Evolutionary conservation across 2,888 invertebrate species (phyloP).

Genomic region (Eretmocerus hayati): DNA sequence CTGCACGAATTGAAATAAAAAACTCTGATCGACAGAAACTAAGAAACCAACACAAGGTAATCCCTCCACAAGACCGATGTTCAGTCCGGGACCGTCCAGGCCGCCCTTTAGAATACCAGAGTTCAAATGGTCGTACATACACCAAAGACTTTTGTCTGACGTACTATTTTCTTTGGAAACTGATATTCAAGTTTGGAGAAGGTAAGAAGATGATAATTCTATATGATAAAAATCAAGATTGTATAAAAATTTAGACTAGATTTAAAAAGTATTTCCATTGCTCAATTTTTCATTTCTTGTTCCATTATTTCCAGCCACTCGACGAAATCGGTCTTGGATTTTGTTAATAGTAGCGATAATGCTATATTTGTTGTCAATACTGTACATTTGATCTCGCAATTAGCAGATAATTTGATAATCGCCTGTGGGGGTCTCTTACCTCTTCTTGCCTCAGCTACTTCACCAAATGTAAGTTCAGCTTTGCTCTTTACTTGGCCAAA

Average conservation of each 20-base stretch:
- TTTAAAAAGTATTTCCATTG: no score
- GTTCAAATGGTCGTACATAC: slow-evolving; percentile 99
- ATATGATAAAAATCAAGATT: neutral
- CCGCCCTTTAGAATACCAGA: slow-evolving; percentile 98
- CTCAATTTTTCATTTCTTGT: no score
- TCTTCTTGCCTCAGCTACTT: slow-evolving; percentile 93
- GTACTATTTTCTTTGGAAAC: slow-evolving; percentile 94
- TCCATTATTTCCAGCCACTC: slow-evolving; percentile 70
- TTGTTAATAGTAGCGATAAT: slow-evolving; percentile 97
- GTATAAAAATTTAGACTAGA: neutral
- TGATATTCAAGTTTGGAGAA: slow-evolving; percentile 87
- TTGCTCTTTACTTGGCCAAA: no score
- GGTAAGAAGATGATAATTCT: slow-evolving; percentile 41
- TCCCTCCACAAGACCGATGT: slow-evolving; percentile 72
- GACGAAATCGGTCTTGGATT: slow-evolving; percentile 93
- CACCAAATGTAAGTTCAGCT: slow-evolving; percentile 89
- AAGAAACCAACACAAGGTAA: slow-evolving; percentile 54
- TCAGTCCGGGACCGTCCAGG: slow-evolving; percentile 85
- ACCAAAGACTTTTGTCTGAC: slow-evolving; percentile 91
- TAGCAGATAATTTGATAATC: slow-evolving; percentile 97
- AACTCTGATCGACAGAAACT: slow-evolving; percentile 38
- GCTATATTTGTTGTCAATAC: slow-evolving; percentile 99
- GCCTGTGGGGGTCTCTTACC: slow-evolving; percentile 97
- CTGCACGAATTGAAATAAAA: no score
- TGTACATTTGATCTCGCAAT: slow-evolving; percentile 96